These are phyloP conservation scores for Hemicordylus capensis DNA, from an alignment of 2,113 vertebrate species.

Conservation along the genomic window DNA sequence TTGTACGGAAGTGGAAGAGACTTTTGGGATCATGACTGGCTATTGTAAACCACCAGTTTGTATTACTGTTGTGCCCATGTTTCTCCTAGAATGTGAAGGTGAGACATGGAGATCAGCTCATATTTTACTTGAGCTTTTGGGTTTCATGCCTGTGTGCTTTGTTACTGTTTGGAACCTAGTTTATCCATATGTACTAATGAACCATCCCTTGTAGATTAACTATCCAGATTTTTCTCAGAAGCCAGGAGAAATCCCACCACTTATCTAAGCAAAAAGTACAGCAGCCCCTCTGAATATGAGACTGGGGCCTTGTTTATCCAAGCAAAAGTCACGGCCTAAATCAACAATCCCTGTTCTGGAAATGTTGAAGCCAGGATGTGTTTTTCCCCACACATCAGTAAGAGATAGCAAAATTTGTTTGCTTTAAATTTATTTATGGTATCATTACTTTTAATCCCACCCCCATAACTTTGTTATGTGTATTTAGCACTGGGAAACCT, in stretches of 20 bases:
- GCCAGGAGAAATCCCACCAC: neutral
- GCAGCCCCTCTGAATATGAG: neutral
- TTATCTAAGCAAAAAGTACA: neutral
- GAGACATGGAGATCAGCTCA: neutral
- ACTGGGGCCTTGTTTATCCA: neutral
- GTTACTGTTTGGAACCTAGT: neutral
- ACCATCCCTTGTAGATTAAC: neutral
- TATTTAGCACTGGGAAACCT: neutral
- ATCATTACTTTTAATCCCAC: neutral
- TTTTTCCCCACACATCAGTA: too few relatives aligned
- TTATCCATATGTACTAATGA: neutral
- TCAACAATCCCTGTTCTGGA: neutral
- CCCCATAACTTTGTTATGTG: neutral
- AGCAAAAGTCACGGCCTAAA: neutral
- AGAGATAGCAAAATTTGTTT: neutral
- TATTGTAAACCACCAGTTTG: neutral
- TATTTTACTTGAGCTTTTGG: neutral
- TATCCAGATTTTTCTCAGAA: neutral
- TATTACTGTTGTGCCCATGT: neutral
- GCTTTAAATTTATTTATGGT: neutral
- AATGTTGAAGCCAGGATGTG: neutral
- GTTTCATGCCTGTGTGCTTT: neutral
- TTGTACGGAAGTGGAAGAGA: neutral
- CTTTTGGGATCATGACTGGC: neutral
- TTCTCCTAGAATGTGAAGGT: neutral